Evolutionary conservation across 2,888 invertebrate genomes (phyloP).

Genomic region (Amorpha juglandis): DNA sequence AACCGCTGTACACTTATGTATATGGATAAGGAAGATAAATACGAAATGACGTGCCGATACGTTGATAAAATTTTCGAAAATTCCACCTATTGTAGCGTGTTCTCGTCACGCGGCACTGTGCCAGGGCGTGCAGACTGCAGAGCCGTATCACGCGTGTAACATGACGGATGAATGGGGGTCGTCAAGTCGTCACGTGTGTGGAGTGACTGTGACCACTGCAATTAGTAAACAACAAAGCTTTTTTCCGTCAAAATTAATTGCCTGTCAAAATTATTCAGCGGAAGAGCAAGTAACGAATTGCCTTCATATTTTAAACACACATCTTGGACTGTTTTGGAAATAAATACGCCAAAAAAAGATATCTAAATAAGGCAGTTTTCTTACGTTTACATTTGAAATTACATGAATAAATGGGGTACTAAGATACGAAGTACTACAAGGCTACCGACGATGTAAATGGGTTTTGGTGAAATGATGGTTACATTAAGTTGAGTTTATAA

Average conservation of each 20-base stretch:
- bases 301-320: neutral
- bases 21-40: slow-evolving; percentile 4
- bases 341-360: neutral
- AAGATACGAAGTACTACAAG: too few species aligned
- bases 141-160: slow-evolving; percentile 65
- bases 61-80: slow-evolving; percentile 34
- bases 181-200: slow-evolving; percentile 65
- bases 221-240: slow-evolving; percentile 1
- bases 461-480: neutral
- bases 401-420: neutral
- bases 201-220: slow-evolving; percentile 41
- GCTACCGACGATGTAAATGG: neutral
- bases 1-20: neutral
- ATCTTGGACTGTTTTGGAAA: neutral
- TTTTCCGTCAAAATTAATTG: slow-evolving; percentile 16
- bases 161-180: slow-evolving; percentile 75
- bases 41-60: slow-evolving; percentile 21
- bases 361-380: neutral
- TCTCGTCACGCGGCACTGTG: slow-evolving; percentile 75
- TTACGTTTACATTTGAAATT: neutral
- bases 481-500: neutral
- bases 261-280: neutral
- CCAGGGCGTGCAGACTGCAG: slow-evolving; percentile 65
- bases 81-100: slow-evolving; percentile 59
- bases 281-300: neutral